Evolutionary conservation across 2,888 invertebrate species (phyloP).

Genomic region (Ellobium chinense): DNA sequence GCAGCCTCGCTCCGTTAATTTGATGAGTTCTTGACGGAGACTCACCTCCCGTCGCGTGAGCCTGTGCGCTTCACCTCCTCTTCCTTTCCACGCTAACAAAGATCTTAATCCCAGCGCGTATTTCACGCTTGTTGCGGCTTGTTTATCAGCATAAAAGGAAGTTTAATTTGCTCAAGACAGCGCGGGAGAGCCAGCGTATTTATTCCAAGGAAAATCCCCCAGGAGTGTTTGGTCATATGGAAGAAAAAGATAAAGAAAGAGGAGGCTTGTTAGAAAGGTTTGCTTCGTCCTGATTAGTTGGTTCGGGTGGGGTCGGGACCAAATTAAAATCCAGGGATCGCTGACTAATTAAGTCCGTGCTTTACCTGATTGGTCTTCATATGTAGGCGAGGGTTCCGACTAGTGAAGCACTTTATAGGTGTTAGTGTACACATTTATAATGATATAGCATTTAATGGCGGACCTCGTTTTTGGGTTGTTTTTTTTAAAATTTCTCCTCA

Average conservation of each 20-base stretch:
- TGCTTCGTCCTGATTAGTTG: slow-evolving; percentile 20
- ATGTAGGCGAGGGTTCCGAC: too few species aligned
- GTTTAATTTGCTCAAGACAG: slow-evolving; percentile 9
- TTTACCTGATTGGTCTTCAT: slow-evolving; percentile 25
- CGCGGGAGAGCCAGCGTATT: neutral
- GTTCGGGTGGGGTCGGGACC: slow-evolving; percentile 1
- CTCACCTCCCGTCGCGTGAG: slow-evolving; percentile 24
- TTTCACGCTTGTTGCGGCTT: slow-evolving; percentile 23
- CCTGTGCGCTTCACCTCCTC: neutral
- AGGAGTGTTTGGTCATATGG: slow-evolving; percentile 6
- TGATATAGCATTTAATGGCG: too few species aligned
- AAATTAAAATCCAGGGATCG: slow-evolving; percentile 13
- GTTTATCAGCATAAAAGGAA: slow-evolving; percentile 25
- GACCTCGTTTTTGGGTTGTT: too few species aligned
- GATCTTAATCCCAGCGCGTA: slow-evolving; percentile 1
- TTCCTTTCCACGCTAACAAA: slow-evolving; percentile 12
- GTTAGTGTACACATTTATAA: too few species aligned
- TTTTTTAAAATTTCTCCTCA: too few species aligned
- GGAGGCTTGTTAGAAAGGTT: neutral
- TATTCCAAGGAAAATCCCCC: neutral
- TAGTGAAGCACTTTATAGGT: too few species aligned
- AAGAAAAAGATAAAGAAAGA: neutral
- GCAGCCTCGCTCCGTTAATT: slow-evolving; percentile 9
- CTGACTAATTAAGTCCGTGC: slow-evolving; percentile 25
- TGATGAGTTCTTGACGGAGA: slow-evolving; percentile 11